These are phyloP conservation scores for Thaumetopoea pityocampa DNA, from an alignment of 1,140 invertebrate genomes.

Conservation along the genomic window DNA sequence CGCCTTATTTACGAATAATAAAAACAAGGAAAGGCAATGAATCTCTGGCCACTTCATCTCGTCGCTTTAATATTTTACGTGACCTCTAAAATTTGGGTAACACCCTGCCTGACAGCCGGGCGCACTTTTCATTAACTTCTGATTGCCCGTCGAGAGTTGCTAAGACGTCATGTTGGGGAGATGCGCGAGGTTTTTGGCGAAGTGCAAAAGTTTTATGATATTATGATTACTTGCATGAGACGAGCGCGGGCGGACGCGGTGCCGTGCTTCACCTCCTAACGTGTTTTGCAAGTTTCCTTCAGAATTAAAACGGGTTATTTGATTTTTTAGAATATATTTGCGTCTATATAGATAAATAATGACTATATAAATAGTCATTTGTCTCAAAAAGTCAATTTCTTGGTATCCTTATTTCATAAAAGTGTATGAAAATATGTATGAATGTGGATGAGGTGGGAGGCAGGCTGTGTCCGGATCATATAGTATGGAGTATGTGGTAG, in stretches of 20 bases:
- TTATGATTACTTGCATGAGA: conserved; percentile 68
- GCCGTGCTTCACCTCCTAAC: conserved; percentile 17
- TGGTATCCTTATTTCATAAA: too few relatives aligned
- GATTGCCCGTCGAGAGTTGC: conserved; percentile 61
- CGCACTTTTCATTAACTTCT: conserved; percentile 73
- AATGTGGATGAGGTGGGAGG: too few relatives aligned
- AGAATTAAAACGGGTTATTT: too few relatives aligned
- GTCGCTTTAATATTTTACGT: conserved; percentile 75
- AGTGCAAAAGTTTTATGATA: conserved; percentile 73
- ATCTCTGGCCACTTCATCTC: conserved; percentile 71
- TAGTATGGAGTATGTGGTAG: too few relatives aligned
- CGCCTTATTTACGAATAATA: conserved; percentile 73
- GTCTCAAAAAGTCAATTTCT: too few relatives aligned
- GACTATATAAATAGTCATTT: too few relatives aligned
- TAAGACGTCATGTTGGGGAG: conserved; percentile 47
- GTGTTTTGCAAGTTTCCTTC: conserved; percentile 10
- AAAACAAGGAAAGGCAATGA: conserved; percentile 72
- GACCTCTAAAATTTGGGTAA: conserved; percentile 71
- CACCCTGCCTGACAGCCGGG: conserved; percentile 44
- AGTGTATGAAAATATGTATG: too few relatives aligned
- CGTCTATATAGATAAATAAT: too few relatives aligned
- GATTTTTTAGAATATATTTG: not conserved
- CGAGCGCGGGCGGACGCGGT: conserved; percentile 38
- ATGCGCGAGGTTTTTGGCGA: conserved; percentile 58
- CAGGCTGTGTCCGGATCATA: too few relatives aligned